Conservation (phyloP, 2,888 invertebrate species). For the Sepiola atlantica region DNA sequence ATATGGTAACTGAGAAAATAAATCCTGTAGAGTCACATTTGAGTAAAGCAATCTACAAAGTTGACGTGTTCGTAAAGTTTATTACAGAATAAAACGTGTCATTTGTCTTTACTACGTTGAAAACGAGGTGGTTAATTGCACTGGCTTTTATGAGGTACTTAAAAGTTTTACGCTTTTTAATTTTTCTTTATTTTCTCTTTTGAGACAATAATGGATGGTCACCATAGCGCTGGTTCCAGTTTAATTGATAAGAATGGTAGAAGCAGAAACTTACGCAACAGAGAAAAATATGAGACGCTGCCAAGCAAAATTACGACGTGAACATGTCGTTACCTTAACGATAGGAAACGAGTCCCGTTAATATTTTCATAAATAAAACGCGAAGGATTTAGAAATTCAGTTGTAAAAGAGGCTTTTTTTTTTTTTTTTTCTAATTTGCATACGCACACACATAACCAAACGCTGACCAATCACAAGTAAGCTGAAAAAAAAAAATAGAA, state of each 20-base stretch:
- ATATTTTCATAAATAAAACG: not conserved
- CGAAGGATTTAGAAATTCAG: not conserved
- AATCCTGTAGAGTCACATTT: not conserved
- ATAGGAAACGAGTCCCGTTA: not conserved
- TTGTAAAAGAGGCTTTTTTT: too few relatives aligned
- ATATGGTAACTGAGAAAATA: not conserved
- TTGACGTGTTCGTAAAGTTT: not conserved
- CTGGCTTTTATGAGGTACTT: not conserved
- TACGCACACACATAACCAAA: too few relatives aligned
- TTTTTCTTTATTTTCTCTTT: not conserved
- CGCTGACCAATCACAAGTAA: too few relatives aligned
- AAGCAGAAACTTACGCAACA: not conserved
- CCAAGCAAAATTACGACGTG: not conserved
- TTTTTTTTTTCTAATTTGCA: too few relatives aligned
- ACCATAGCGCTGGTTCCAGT: not conserved
- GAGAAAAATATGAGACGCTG: not conserved
- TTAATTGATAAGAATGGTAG: conserved; percentile 5
- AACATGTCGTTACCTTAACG: not conserved
- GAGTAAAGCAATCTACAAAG: not conserved
- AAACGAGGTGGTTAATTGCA: not conserved
- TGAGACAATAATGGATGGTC: not conserved
- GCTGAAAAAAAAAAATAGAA: too few relatives aligned
- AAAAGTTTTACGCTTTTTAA: not conserved
- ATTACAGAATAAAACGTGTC: not conserved
- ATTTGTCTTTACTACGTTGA: not conserved